Percentiles rank a stretch among this genome's conserved stretches.
phyloP scores from a whole-genome alignment of 2,888 invertebrate genomes.

The Sclerodermus sp. region DNA sequence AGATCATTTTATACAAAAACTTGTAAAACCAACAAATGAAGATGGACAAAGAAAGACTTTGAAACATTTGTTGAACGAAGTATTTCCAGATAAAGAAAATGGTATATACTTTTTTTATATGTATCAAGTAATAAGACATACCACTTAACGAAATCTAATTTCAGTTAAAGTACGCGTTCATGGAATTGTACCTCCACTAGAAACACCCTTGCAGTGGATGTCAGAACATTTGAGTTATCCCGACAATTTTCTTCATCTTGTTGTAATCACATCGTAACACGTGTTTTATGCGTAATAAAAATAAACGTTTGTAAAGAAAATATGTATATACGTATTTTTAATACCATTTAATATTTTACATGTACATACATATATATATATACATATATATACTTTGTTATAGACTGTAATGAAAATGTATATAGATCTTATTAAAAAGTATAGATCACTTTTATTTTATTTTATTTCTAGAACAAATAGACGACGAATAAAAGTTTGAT shows the following conservation, averaged over 20 bases:
- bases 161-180: slow-evolving; percentile 80
- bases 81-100: slow-evolving; percentile 65
- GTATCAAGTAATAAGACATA: neutral
- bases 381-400: too few species aligned
- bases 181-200: slow-evolving; percentile 82
- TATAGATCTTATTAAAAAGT: too few species aligned
- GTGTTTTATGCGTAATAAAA: slow-evolving; percentile 1
- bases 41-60: slow-evolving; percentile 75
- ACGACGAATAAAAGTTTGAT: too few species aligned
- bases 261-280: slow-evolving; percentile 57
- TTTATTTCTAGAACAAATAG: too few species aligned
- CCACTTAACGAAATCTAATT: neutral
- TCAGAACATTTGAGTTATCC: slow-evolving; percentile 97
- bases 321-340: too few species aligned
- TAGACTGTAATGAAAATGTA: too few species aligned
- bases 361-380: too few species aligned
- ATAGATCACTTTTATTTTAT: too few species aligned
- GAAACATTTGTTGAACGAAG: slow-evolving; percentile 70
- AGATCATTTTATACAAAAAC: slow-evolving; percentile 72
- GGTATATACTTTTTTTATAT: slow-evolving; percentile 40
- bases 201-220: slow-evolving; percentile 95
- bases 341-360: too few species aligned
- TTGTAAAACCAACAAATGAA: slow-evolving; percentile 75
- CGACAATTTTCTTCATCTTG: slow-evolving; percentile 96
- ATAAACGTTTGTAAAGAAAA: too few species aligned